phyloP scores from a whole-genome alignment of 2,797 vertebrate species.

The Fistularia commersonii region DNA sequence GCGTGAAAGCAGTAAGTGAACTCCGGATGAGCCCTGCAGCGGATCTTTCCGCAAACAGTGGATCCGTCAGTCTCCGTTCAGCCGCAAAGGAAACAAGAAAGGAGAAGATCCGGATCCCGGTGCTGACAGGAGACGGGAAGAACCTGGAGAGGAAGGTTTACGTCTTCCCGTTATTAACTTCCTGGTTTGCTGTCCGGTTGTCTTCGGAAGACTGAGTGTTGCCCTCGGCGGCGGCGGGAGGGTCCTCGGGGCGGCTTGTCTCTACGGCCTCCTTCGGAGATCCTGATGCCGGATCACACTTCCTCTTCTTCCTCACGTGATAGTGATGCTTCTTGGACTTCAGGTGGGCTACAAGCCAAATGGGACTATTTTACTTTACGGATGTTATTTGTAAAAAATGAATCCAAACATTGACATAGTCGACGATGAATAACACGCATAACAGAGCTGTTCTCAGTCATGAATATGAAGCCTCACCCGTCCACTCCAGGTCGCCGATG shows the following conservation, averaged over 20 bases:
- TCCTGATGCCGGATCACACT: conserved; percentile 40
- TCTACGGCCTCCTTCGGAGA: not conserved
- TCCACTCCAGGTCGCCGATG: conserved; percentile 92
- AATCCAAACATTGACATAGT: too few relatives aligned
- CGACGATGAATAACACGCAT: too few relatives aligned
- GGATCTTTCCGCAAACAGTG: too few relatives aligned
- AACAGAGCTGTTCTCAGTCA: too few relatives aligned
- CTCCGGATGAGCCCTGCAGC: too few relatives aligned
- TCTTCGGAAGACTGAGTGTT: conserved; percentile 25
- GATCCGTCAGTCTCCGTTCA: too few relatives aligned
- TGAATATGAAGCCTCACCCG: conserved; percentile 71
- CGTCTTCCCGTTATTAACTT: not conserved
- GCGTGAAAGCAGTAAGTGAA: too few relatives aligned
- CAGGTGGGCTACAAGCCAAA: conserved; percentile 79
- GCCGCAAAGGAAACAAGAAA: too few relatives aligned
- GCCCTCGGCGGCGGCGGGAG: conserved; percentile 20
- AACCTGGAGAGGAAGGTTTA: too few relatives aligned
- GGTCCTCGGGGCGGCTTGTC: conserved; percentile 21
- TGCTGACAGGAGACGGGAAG: too few relatives aligned
- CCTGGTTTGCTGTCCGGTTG: conserved; percentile 16
- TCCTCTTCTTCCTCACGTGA: conserved; percentile 84
- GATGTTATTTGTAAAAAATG: too few relatives aligned
- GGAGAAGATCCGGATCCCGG: too few relatives aligned
- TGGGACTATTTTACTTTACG: not conserved
- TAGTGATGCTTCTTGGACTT: conserved; percentile 88